Evolutionary conservation across 2,113 vertebrate genomes (phyloP).

Genomic region (Lagopus leucura): DNA sequence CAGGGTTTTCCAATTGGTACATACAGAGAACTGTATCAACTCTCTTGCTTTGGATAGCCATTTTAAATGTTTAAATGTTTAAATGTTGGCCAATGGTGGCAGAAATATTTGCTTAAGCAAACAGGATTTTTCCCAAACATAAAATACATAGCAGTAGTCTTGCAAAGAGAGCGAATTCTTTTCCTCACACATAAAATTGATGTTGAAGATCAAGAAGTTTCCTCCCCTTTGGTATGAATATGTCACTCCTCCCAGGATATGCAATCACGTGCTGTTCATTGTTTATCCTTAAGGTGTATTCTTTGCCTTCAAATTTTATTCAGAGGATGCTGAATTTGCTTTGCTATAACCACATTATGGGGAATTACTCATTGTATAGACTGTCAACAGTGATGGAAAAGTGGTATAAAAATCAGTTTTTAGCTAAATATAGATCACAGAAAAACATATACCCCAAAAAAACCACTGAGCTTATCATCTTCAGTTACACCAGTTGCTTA

Average conservation of each 20-base stretch:
- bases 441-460: not conserved
- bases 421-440: not conserved
- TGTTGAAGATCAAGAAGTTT: not conserved
- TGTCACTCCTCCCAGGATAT: not conserved
- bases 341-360: not conserved
- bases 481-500: not conserved
- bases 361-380: not conserved
- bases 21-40: not conserved
- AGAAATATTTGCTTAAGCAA: not conserved
- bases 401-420: not conserved
- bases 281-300: not conserved
- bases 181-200: not conserved
- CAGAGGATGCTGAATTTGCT: not conserved
- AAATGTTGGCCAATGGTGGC: no score
- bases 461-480: not conserved
- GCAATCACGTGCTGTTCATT: not conserved
- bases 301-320: not conserved
- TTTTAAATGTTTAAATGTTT: not conserved
- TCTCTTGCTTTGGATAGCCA: not conserved
- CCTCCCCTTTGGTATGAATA: not conserved
- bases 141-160: not conserved
- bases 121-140: not conserved
- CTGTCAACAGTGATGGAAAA: not conserved
- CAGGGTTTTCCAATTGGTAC: conserved; percentile 48
- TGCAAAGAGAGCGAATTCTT: not conserved